Base-by-base conservation (phyloP, 1,140 invertebrate genomes). In the Tribolium madens region DNA sequence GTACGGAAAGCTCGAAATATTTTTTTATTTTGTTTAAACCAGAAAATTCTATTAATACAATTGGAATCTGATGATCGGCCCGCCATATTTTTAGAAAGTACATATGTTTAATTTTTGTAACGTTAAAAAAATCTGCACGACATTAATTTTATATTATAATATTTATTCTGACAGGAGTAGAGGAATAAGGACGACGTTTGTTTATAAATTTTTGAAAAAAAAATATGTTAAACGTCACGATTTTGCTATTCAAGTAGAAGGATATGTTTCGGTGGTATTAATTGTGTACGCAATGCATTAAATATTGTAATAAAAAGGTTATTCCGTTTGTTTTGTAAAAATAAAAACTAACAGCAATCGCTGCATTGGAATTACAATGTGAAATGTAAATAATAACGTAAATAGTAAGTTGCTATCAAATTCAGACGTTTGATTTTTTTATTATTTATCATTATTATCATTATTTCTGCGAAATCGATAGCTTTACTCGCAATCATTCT, bases 31-130 rank as follows among this genome's bases (percentile, higher is more conserved):
- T 64, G 26, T 64, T 64, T 64, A 64, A 57, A 64, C 57, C 57
- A 64, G 57, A 64, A 64, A 64, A 64, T 64, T 64, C 57, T 64
- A 64, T 64, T 64, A 64, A 64, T 64, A 64, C 57, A 64, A 64
- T 64, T 33, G 57, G 57, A 64, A 64, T 64, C 57, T 36, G 57
- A 64, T 64, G 57, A 64, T 64, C 57, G 52, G 52, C 2, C 52
- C 52, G 57, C 57, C 57, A 64, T 64, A 64, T 64, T 64, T 64
- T 64, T 64, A 64, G 57, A 64, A 64, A 33, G 57, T 33, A n/a
- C n/a, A n/a, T n/a, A 64, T 64, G 53, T 6, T 60, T 60, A 26
- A 64, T 64, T 64, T 33, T 64, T 64, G 57, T 57, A 31, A 42
- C 21, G 26, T 33, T 64, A 42, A 42, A 33, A 64, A 64, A 33